Base-by-base conservation (phyloP, 2,113 vertebrate genomes). In the Eolophus roseicapilla region DNA sequence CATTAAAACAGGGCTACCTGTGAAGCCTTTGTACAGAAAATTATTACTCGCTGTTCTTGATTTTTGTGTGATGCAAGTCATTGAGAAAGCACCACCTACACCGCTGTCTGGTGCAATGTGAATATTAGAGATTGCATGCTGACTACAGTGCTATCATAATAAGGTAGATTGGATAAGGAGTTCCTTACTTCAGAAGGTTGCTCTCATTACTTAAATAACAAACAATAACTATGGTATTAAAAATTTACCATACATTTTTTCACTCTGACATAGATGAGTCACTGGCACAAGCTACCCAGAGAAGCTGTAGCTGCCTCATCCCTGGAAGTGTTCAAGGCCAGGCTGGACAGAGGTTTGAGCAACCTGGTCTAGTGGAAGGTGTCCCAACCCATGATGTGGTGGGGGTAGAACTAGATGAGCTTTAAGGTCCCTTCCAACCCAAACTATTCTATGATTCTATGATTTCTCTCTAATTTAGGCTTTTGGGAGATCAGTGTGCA, bases 1-100 rank as follows among this genome's bases (percentile, higher is more conserved):
- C 50, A 93, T 85, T 89, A 87, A 93, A 84, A 65, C 19, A 65
- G 62, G n/a, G 50, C 50, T 95, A 87, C 52, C 82, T 86, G 37
- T 60, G 65, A 94, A 91, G 81, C 8, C 41, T 47, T 93, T 73
- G 55, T 82, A 75, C 75, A 92, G 57, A 81, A 93, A 86, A 73
- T 64, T 83, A 90, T 92, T 89, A 91, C 75, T 86, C 80, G 81
- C 16, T 90, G 79, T 76, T 94, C 82, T 74, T 44, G 21, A 70
- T 77, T 92, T 88, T 88, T 68, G 31, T 47, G 62, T 49, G 64
- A 74, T 77, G 46, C 41, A 90, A 88, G 83, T 69, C 19, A 80
- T 28, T 60, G 37, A 87, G 39, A 67, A 83, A 86, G 55, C 59
- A 92, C 49, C 79, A 69, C 55, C 73, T 86, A 77, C 52, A 82